Evolutionary conservation across 2,888 invertebrate genomes (phyloP), one percentile per base, ranked within the genome.

Genomic region (Dryomyza anilis): DNA sequence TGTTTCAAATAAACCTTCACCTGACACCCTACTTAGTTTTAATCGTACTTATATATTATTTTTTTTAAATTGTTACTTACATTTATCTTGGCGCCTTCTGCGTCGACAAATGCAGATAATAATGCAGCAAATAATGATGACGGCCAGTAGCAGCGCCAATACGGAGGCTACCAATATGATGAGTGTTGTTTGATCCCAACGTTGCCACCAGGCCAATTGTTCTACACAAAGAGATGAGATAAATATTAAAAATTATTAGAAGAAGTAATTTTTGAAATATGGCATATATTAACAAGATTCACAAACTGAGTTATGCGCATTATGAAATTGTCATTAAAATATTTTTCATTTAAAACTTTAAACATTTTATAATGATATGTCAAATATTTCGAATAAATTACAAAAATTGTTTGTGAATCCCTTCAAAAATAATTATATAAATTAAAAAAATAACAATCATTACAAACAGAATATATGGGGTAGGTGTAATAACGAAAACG

Each of bases 81-180:
- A 84, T 83, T 84, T 84, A 74, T 83, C 83, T 71, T 83, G 83
- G 73, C 93, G 87, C 86, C 93, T 91, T 74, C 93, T 79, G 65
- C 84, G 88, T 73, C 94, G 86, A 82, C 95, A 95, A 74, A 95
- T 89, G 81, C 94, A 89, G 81, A 93, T 89, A 80, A 95, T 92
- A 79, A 93, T 89, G 82, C 93, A 89, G 84, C 94, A 92, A 65
- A 95, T 87, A 74, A 91, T 89, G 72, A 94, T 88, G 67, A 94
- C 90, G 53, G 91, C 87, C 71, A 86, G 84, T 69, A 92, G 85
- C 70, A 90, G 86, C 45, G 88, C 87, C 60, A 89, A 86, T 6
- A 94, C 89, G 52, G 89, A 86, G 66, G 89, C 89, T 60, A 89
- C 86, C 68, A 93, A 86, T 68, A 95, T 89, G 74, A 94, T 87